phyloP scores from a whole-genome alignment of 30 jellyfish, hydroid and myxozoan genomes.

The Morbakka virulenta region DNA sequence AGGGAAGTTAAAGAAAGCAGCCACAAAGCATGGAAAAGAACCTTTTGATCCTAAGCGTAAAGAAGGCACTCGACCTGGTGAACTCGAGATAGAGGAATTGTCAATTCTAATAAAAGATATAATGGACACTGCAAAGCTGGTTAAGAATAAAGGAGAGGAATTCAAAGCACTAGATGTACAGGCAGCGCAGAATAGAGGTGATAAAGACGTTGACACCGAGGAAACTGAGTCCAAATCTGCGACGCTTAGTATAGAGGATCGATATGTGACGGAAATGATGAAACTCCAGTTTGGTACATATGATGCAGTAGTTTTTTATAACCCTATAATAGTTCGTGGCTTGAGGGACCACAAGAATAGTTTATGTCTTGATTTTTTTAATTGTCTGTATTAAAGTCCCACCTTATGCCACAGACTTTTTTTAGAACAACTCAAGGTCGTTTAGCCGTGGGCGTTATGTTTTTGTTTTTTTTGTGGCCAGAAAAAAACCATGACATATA shows the following conservation, averaged over 20 bases:
- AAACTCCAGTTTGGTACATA: conserved; percentile 78
- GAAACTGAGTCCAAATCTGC: neutral
- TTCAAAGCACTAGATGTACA: conserved; percentile 15
- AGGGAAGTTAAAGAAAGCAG: neutral
- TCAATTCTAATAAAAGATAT: conserved; percentile 65
- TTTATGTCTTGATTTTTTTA: too few species aligned
- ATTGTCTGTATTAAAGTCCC: too few species aligned
- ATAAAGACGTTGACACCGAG: neutral
- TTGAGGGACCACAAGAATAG: too few species aligned
- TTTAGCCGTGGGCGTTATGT: too few species aligned
- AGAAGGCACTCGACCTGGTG: neutral
- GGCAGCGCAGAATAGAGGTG: neutral
- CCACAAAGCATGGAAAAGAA: neutral
- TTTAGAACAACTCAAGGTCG: too few species aligned
- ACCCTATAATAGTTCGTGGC: neutral
- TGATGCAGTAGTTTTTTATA: neutral
- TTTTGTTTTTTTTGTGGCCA: too few species aligned
- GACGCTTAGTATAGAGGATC: conserved; percentile 37
- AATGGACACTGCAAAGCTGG: conserved; percentile 53
- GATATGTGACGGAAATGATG: conserved; percentile 60
- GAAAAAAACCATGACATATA: too few species aligned
- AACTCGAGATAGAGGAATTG: conserved; percentile 49
- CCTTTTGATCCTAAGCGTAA: neutral
- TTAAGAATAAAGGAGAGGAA: conserved; percentile 25
- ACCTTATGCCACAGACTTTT: too few species aligned